These are phyloP conservation scores for Helicoverpa armigera DNA, from an alignment of 1,140 invertebrate genomes.

Conservation along the genomic window DNA sequence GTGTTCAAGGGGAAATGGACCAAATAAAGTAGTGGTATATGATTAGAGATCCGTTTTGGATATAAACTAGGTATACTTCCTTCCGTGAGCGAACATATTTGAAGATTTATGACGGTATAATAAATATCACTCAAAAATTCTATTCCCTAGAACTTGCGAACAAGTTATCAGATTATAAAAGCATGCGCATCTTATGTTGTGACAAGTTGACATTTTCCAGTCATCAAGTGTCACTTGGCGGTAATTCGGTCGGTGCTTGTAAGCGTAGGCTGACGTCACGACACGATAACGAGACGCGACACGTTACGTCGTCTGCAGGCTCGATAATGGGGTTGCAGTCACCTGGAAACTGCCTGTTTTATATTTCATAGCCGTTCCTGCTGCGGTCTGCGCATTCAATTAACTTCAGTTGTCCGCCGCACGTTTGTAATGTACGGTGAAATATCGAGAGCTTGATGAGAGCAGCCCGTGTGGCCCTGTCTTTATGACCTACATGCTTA, in stretches of 20 bases:
- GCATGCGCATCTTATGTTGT: too few relatives aligned
- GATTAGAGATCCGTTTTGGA: neutral
- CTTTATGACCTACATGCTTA: conserved; percentile 63
- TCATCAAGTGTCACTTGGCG: conserved; percentile 71
- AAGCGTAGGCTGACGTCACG: conserved; percentile 59
- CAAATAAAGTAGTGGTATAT: conserved; percentile 2
- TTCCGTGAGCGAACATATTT: too few relatives aligned
- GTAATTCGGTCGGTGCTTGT: conserved; percentile 61
- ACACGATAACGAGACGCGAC: conserved; percentile 69
- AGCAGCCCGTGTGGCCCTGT: conserved; percentile 57
- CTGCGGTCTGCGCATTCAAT: conserved; percentile 81
- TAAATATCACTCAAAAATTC: too few relatives aligned
- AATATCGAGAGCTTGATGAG: conserved; percentile 79
- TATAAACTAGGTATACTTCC: neutral
- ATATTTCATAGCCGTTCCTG: conserved; percentile 77
- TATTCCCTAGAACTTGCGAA: too few relatives aligned
- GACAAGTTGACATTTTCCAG: conserved; percentile 61
- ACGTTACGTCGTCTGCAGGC: conserved; percentile 66
- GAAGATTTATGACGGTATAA: too few relatives aligned
- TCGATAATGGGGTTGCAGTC: conserved; percentile 72
- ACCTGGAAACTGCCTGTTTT: conserved; percentile 76
- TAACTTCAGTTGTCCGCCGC: conserved; percentile 80
- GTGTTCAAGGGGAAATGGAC: conserved; percentile 7
- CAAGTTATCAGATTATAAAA: too few relatives aligned
- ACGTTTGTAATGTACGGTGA: conserved; percentile 75